These are phyloP conservation scores for Scytalopus superciliaris DNA, from an alignment of 2,113 vertebrate species.

Conservation along the genomic window DNA sequence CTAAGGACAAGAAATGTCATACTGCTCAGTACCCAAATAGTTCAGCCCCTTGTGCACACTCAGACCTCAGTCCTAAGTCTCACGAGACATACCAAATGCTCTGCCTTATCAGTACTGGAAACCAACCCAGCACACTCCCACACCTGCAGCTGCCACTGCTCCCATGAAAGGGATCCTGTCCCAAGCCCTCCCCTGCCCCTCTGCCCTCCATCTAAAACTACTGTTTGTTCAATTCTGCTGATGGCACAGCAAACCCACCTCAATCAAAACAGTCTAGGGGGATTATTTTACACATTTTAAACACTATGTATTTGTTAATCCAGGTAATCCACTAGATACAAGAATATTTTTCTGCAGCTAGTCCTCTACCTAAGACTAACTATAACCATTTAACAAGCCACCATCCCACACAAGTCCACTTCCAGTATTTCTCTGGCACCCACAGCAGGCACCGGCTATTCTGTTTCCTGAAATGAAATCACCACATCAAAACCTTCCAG, in stretches of 20 bases:
- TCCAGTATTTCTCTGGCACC: background rate
- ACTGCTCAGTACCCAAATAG: rapidly evolving
- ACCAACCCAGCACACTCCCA: background rate
- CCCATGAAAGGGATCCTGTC: background rate
- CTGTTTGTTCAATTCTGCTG: background rate
- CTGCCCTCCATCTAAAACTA: background rate
- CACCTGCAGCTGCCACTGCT: background rate
- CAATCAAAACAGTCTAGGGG: background rate
- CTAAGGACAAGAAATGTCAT: rapidly evolving
- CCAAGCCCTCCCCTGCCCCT: background rate
- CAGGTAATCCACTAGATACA: background rate
- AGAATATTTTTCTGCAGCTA: background rate
- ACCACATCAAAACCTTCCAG: background rate
- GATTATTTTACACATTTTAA: background rate
- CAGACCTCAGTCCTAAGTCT: background rate
- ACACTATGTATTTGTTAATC: background rate
- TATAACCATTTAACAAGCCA: background rate
- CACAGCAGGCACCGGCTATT: background rate
- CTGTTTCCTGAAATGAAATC: background rate
- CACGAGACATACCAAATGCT: background rate
- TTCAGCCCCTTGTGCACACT: background rate
- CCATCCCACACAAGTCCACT: background rate
- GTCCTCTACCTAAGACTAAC: background rate
- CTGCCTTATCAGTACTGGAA: background rate
- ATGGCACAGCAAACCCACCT: background rate